Conservation (phyloP, 2,797 vertebrate species). For the Holocentrus rufus region DNA sequence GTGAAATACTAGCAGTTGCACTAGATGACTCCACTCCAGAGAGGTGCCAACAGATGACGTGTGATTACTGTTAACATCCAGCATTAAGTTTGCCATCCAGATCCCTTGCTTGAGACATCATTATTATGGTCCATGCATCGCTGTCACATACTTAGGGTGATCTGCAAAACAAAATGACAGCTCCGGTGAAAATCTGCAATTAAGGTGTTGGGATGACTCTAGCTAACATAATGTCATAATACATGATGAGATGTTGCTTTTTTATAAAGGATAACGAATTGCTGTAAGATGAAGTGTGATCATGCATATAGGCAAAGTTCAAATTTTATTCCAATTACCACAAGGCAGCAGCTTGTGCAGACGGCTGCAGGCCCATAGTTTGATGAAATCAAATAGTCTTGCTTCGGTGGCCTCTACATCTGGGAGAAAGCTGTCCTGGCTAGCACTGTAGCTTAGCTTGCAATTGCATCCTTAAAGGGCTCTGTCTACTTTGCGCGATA, state of each 20-base stretch:
- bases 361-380: not conserved
- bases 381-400: not conserved
- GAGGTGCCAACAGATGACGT: slow-evolving; percentile 31
- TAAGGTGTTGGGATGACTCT: not conserved
- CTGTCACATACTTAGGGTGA: slow-evolving; percentile 14
- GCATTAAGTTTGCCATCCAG: slow-evolving; percentile 42
- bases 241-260: not conserved
- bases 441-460: not conserved
- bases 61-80: slow-evolving; percentile 38
- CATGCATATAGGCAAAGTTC: not conserved
- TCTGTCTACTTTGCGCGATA: too few relatives aligned
- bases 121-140: slow-evolving; percentile 22
- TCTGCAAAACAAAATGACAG: slow-evolving; percentile 63
- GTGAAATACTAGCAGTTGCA: slow-evolving; percentile 23
- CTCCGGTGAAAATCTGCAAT: slow-evolving; percentile 2
- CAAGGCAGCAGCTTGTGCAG: not conserved
- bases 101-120: slow-evolving; percentile 22
- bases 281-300: not conserved
- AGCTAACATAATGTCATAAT: not conserved
- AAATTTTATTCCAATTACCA: not conserved
- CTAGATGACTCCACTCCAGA: slow-evolving; percentile 15
- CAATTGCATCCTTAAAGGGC: not conserved
- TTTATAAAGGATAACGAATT: not conserved
- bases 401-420: not conserved
- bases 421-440: not conserved